phyloP scores from a whole-genome alignment of 2,113 vertebrate genomes.

The Formicarius rufipectus region DNA sequence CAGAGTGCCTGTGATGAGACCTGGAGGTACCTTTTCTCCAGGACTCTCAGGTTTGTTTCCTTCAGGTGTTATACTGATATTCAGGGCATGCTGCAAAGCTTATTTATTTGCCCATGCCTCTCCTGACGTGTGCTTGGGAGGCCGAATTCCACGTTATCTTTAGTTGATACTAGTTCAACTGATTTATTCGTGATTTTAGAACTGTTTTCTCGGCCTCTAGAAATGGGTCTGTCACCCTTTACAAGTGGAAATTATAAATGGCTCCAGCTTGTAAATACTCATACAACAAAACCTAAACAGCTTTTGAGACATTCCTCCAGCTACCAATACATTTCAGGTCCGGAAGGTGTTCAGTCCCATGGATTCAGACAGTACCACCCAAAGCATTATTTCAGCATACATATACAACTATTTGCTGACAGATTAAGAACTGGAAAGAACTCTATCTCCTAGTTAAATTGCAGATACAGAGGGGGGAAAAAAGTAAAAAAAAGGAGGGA shows the following conservation, averaged over 20 bases:
- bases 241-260: neutral
- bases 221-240: neutral
- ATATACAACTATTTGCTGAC: neutral
- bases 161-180: neutral
- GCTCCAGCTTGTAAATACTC: neutral
- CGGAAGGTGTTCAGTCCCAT: neutral
- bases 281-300: neutral
- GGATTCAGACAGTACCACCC: neutral
- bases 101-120: neutral
- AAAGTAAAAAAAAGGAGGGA: too few species aligned
- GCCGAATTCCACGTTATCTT: neutral
- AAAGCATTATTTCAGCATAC: neutral
- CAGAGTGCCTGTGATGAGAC: rapidly evolving
- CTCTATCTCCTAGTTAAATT: neutral
- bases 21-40: neutral
- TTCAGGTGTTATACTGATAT: neutral
- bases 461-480: neutral
- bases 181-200: neutral
- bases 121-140: neutral
- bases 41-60: neutral
- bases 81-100: neutral
- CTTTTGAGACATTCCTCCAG: neutral
- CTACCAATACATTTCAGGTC: neutral
- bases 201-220: neutral
- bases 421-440: neutral